Evolutionary conservation across 2,888 invertebrate genomes (phyloP), one percentile per base, ranked within the genome.

Genomic region (Laothoe populi): DNA sequence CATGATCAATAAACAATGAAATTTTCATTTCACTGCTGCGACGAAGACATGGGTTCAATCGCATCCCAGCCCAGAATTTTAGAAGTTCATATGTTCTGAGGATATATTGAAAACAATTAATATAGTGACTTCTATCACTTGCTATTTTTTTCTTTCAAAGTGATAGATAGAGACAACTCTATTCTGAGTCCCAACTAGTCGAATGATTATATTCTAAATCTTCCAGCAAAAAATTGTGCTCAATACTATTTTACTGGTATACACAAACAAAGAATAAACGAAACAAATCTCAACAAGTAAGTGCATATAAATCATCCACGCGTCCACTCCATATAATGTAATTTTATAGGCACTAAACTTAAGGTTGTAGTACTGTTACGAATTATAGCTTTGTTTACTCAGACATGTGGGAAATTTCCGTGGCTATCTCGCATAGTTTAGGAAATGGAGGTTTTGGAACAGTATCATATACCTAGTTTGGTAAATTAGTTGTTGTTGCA

Each of bases 281-380:
- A 35, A 16, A 35, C 31, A 19, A 35, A 53, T 19, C 19, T 19
- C 16, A 35, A 31, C 53, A 35, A 35, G 31, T 19, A 53, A 53
- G 11, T 31, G 53, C 4, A 35, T 19, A 31, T 35, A 53, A 53
- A 35, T 53, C 53, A 53, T 53, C 35, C 16, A 35, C 19, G 53
- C 16, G 11, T 53, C 11, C 16, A 19, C 31, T 53, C 35, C 49
- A 53, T 35, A 53, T 53, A 53, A 35, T 35, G 11, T 11, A 35
- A 35, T 53, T 59, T 59, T 59, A 59, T 59, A 59, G 59, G 45
- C 59, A 59, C 26, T 59, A 44, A 59, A 31, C 44, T 45, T 19
- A 44, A 16, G 19, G 59, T 59, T 59, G 42, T 57, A 57, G 19
- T 53, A 53, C 35, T 53, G 53, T 31, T 16, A 35, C 19, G 19